These are phyloP conservation scores for Aleiodes leptofemur DNA, from an alignment of 2,888 invertebrate species.

Conservation along the genomic window DNA sequence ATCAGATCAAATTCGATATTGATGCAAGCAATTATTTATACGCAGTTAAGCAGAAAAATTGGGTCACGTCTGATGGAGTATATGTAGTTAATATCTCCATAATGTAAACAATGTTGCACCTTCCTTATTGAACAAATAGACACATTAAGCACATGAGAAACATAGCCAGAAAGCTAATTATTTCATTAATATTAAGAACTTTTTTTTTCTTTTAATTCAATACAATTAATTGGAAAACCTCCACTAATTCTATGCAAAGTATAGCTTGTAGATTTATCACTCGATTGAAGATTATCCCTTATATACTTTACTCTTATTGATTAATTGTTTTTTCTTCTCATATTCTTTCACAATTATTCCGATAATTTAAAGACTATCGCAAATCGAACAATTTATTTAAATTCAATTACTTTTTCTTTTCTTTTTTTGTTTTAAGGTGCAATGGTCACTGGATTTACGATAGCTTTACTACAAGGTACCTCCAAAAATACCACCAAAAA, in stretches of 20 bases:
- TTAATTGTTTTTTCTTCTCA: constrained; percentile 3
- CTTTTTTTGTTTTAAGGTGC: neutral
- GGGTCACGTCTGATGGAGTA: neutral
- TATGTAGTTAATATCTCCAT: neutral
- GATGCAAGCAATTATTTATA: too few relatives aligned
- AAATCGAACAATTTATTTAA: constrained; percentile 6
- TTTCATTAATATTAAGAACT: constrained; percentile 14
- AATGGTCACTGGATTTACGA: constrained; percentile 6
- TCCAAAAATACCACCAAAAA: constrained; percentile 18
- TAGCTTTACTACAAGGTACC: constrained; percentile 14
- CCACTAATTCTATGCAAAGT: constrained; percentile 95
- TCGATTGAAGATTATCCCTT: constrained; percentile 45
- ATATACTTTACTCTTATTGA: constrained; percentile 43
- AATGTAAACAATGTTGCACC: neutral
- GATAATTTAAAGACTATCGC: constrained; percentile 19
- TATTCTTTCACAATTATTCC: constrained; percentile 26
- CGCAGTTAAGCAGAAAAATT: neutral
- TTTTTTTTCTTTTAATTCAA: constrained; percentile 74
- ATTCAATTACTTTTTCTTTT: constrained; percentile 14
- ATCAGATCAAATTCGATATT: neutral
- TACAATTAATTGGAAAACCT: constrained; percentile 81
- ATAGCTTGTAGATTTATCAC: constrained; percentile 84
- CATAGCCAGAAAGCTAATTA: constrained; percentile 66
- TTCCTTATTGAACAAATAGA: constrained; percentile 3
- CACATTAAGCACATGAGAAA: constrained; percentile 63